These are phyloP conservation scores for Etheostoma cragini DNA, from an alignment of 2,113 vertebrate genomes.

Conservation along the genomic window DNA sequence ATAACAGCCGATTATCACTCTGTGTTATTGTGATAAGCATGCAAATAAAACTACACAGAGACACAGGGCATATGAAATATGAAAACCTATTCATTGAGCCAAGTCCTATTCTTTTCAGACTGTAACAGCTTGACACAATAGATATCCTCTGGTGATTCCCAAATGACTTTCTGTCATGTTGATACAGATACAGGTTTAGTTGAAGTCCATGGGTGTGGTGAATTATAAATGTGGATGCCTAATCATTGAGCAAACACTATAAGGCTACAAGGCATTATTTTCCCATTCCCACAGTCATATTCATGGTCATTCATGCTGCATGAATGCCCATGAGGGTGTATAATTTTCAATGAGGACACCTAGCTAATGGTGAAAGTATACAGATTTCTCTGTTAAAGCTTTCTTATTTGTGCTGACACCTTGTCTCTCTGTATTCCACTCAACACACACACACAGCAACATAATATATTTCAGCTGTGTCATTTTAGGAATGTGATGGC, in stretches of 20 bases:
- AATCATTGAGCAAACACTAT: slow-evolving; percentile 57
- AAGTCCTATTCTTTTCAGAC: slow-evolving; percentile 68
- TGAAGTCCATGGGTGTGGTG: slow-evolving; percentile 51
- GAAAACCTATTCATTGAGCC: slow-evolving; percentile 75
- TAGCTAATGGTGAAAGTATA: neutral
- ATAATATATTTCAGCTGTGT: slow-evolving; percentile 11
- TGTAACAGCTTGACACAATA: slow-evolving; percentile 69
- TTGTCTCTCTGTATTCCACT: slow-evolving; percentile 13
- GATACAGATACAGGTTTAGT: slow-evolving; percentile 70
- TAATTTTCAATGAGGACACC: slow-evolving; percentile 35
- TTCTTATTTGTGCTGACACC: neutral
- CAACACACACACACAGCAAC: slow-evolving; percentile 19
- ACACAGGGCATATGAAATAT: slow-evolving; percentile 70
- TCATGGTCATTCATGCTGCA: slow-evolving; percentile 30
- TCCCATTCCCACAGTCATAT: slow-evolving; percentile 41
- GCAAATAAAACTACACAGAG: slow-evolving; percentile 72
- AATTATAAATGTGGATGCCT: slow-evolving; percentile 58
- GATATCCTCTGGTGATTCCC: slow-evolving; percentile 73
- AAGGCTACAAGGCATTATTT: slow-evolving; percentile 32
- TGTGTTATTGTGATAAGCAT: slow-evolving; percentile 76
- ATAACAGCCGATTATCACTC: slow-evolving; percentile 78
- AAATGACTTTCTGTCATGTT: slow-evolving; percentile 76
- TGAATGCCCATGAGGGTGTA: slow-evolving; percentile 8
- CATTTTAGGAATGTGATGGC: neutral
- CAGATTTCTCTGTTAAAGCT: neutral